These are phyloP conservation scores for Tiliacea citrago DNA, from an alignment of 2,888 invertebrate species.

Conservation along the genomic window DNA sequence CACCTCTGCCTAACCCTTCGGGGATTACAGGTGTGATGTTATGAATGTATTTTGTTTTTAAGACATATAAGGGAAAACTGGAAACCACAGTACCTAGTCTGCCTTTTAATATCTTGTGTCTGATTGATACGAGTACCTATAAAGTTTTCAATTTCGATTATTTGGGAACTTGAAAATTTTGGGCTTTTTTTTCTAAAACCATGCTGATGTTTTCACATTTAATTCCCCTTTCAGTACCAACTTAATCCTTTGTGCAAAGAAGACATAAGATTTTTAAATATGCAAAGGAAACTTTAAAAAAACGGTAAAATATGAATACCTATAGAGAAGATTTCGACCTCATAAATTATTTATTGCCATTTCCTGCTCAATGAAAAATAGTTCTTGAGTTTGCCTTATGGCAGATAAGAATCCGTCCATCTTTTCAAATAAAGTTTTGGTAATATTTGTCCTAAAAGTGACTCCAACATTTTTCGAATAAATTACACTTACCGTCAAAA, in stretches of 20 bases:
- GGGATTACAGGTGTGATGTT: no score
- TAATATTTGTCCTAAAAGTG: not conserved
- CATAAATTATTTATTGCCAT: constrained; percentile 74
- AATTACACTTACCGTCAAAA: no score
- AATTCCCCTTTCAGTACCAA: not conserved
- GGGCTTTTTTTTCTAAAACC: not conserved
- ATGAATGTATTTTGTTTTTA: no score
- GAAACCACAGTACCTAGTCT: not conserved
- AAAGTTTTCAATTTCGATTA: not conserved
- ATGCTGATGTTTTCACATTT: not conserved
- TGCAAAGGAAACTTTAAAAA: not conserved
- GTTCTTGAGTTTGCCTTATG: constrained; percentile 55
- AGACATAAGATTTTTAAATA: constrained; percentile 1
- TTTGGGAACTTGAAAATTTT: not conserved
- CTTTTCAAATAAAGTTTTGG: not conserved
- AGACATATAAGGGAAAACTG: not conserved
- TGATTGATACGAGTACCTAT: not conserved
- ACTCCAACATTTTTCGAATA: not conserved
- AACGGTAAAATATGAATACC: constrained; percentile 4
- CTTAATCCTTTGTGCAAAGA: not conserved
- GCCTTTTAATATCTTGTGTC: not conserved
- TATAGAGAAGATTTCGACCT: no score
- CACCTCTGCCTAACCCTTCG: no score
- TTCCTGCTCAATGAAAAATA: constrained; percentile 66
- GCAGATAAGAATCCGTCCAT: constrained; percentile 4